A percentile compares a stretch with the other conserved stretches of the same genome.
These are phyloP conservation scores for Rhopalosiphum maidis DNA, from an alignment of 1,140 invertebrate species.

Conservation along the genomic window DNA sequence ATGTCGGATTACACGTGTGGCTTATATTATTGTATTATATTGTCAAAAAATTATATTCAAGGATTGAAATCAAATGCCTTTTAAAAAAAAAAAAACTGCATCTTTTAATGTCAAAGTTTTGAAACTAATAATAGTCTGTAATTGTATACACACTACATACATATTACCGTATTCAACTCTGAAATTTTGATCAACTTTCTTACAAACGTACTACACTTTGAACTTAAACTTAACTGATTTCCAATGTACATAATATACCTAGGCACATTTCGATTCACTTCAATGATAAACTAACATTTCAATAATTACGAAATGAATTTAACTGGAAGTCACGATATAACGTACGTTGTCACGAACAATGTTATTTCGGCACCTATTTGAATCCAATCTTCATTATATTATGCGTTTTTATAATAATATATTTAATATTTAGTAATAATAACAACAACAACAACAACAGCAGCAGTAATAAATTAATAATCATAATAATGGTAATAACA, in stretches of 20 bases:
- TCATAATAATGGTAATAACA: background rate
- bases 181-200: background rate
- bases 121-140: background rate
- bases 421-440: too few relatives aligned
- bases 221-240: background rate
- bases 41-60: background rate
- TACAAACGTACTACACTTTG: background rate
- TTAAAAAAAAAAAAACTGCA: background rate
- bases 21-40: background rate
- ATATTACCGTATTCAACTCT: background rate
- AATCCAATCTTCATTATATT: background rate
- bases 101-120: background rate
- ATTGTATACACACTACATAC: background rate
- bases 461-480: background rate
- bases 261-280: background rate
- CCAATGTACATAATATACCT: background rate
- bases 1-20: background rate
- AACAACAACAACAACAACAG: background rate
- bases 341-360: background rate
- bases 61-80: background rate
- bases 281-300: slow-evolving; percentile 1
- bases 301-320: slow-evolving; percentile 15
- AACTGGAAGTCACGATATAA: background rate
- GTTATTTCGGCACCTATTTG: background rate
- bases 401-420: background rate